Evolutionary conservation across 2,113 vertebrate genomes (phyloP), one percentile per base, ranked within the genome.

Genomic region (Lagenorhynchus albirostris): DNA sequence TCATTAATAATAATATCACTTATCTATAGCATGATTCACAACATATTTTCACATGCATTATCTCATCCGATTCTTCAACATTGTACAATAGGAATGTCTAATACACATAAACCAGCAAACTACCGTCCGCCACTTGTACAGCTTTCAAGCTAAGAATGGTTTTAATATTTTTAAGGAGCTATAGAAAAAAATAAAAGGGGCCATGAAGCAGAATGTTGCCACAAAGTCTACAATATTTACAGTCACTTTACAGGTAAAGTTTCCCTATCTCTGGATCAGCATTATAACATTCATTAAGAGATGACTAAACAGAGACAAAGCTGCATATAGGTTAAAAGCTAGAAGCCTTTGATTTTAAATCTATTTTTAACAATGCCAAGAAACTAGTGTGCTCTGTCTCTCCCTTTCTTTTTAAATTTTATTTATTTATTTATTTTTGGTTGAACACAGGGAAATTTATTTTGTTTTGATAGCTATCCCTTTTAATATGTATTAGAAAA

Each of bases 401-500:
- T 29, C 8, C 2, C 12, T n/a, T n/a, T 58, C 23, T 53, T 53
- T 53, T 53, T 17, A 18, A 53, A 53, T 53, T 53, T 53, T 53
- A 50, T 50, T 50, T 50, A 50, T 50, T 50, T 50, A 50, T 50
- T 50, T 50, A 53, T 53, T 53, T 97, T 96, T 89, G 53, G 92
- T 85, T 97, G 73, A 91, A 97, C 65, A 97, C 44, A 94, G 62
- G 95, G 70, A 89, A 96, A 89, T 82, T 93, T 83, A 63, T 80
- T 89, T 85, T 86, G 73, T 86, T 93, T 97, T 73, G 55, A 87
- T 38, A 97, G n/a, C 84, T 92, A 88, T 79, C 33, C 44, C 38
- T 96, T 97, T 97, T 97, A 97, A 77, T 91, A 85, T 77, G 25
- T 77, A 97, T 96, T 96, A 96, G 89, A 92, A 97, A 97, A 95